Evolutionary conservation across 2,113 vertebrate species (phyloP).

Genomic region (Laticauda colubrina): DNA sequence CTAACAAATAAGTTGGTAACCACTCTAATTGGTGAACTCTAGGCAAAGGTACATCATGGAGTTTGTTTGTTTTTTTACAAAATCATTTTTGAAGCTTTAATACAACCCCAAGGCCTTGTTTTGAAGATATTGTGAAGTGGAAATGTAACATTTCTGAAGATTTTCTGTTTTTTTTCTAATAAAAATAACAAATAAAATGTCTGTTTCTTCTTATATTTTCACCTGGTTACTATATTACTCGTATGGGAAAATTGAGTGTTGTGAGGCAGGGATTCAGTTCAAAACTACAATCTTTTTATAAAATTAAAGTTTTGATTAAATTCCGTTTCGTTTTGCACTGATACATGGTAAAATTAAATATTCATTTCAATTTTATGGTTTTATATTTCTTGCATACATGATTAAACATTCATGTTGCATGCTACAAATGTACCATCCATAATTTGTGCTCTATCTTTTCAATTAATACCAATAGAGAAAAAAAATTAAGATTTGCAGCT

Average conservation of each 20-base stretch:
- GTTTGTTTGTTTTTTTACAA: conserved; percentile 43
- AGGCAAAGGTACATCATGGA: conserved; percentile 51
- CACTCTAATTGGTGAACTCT: conserved; percentile 53
- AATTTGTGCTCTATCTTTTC: not conserved
- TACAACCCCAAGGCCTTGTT: conserved; percentile 52
- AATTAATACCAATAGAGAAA: not conserved
- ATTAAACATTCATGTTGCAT: not conserved
- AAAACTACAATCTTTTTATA: not conserved
- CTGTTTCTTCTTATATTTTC: conserved; percentile 30
- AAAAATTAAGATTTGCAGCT: conserved; percentile 1
- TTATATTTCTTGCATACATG: not conserved
- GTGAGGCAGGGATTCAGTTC: not conserved
- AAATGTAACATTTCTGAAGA: conserved; percentile 40
- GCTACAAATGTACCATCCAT: not conserved
- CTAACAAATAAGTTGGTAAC: conserved; percentile 23
- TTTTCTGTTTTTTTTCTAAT: conserved; percentile 53
- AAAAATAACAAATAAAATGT: conserved; percentile 60
- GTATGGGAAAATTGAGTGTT: not conserved
- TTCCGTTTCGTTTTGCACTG: not conserved
- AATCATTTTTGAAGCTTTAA: conserved; percentile 63
- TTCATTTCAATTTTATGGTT: not conserved
- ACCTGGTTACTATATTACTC: not conserved
- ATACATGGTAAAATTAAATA: not conserved
- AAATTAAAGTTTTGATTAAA: not conserved
- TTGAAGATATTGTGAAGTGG: conserved; percentile 59